Percentiles rank a stretch among this genome's conserved stretches.
These are phyloP conservation scores for Umimayanthus chanpuru DNA, from an alignment of 92 coral and sea anemone species.

Conservation along the genomic window DNA sequence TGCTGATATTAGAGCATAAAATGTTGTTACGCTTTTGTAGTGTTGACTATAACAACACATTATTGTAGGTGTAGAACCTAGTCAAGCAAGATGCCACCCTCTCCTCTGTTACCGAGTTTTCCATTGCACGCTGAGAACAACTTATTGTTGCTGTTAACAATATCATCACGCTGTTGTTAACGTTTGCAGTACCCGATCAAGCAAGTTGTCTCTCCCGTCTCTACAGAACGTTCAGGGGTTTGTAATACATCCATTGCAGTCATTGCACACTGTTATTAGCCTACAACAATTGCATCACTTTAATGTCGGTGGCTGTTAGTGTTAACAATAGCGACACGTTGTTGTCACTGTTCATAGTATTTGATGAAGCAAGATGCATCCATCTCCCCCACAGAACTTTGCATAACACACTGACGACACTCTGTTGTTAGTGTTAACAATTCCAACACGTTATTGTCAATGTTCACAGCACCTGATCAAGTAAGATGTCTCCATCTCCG, in stretches of 20 bases:
- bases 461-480: constrained; percentile 25
- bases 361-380: background rate
- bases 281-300: background rate
- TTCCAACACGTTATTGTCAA: too few relatives aligned
- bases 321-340: background rate
- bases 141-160: background rate
- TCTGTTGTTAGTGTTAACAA: background rate
- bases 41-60: too few relatives aligned
- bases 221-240: background rate
- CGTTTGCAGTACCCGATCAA: constrained; percentile 6
- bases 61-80: too few relatives aligned
- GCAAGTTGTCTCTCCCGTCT: background rate
- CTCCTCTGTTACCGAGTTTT: background rate
- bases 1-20: too few relatives aligned
- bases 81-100: too few relatives aligned
- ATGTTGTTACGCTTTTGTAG: too few relatives aligned
- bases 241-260: background rate
- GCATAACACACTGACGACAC: background rate
- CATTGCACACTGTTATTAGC: background rate
- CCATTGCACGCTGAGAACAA: background rate
- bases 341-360: background rate
- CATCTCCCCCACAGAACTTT: constrained; percentile 11
- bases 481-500: constrained; percentile 31
- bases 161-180: background rate
- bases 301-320: background rate